phyloP scores from a whole-genome alignment of 2,113 vertebrate species.

The Blennius ocellaris region DNA sequence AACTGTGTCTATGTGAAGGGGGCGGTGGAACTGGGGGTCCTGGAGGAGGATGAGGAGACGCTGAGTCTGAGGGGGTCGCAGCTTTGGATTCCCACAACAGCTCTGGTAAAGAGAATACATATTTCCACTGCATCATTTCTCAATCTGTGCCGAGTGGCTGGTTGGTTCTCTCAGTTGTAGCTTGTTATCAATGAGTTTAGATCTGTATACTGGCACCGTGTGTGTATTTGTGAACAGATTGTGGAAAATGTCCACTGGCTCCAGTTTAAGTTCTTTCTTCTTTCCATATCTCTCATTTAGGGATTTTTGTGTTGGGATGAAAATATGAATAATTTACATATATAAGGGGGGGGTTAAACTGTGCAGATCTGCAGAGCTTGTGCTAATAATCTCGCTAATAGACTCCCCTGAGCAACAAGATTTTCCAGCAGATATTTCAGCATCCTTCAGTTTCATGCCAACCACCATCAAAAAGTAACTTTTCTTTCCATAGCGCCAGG shows the following conservation, averaged over 20 bases:
- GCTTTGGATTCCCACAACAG: slow-evolving; percentile 57
- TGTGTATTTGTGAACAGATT: neutral
- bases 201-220: no score
- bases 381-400: slow-evolving; percentile 48
- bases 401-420: slow-evolving; percentile 41
- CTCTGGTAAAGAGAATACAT: slow-evolving; percentile 62
- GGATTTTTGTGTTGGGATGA: neutral
- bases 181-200: no score
- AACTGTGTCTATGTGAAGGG: slow-evolving; percentile 93
- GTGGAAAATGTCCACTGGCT: neutral
- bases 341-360: neutral
- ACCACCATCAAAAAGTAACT: slow-evolving; percentile 34
- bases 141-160: no score
- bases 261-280: no score
- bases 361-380: slow-evolving; percentile 39
- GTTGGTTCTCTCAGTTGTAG: no score
- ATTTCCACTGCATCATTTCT: no score
- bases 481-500: no score
- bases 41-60: slow-evolving; percentile 82
- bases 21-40: slow-evolving; percentile 84
- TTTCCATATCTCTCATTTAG: no score
- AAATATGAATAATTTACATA: slow-evolving; percentile 36
- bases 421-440: slow-evolving; percentile 1
- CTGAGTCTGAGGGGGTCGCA: slow-evolving; percentile 60
- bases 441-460: neutral